Evolutionary conservation across 2,888 invertebrate species (phyloP).

Genomic region (Stenodera caucasica): DNA sequence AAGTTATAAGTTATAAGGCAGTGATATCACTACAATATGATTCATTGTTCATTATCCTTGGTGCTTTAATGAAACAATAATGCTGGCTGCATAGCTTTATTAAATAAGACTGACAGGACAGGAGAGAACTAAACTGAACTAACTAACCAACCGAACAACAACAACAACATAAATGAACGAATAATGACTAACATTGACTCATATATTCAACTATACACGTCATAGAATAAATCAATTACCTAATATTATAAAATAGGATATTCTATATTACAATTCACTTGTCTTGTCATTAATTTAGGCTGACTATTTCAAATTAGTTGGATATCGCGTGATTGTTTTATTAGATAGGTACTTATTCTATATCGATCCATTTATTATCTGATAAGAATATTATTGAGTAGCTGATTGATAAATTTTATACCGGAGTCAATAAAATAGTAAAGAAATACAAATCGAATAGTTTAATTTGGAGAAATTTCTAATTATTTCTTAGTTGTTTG

Average conservation of each 20-base stretch:
- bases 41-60: conserved; percentile 30
- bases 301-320: background rate
- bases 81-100: conserved; percentile 23
- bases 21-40: conserved; percentile 34
- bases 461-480: no score
- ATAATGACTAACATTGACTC: conserved; percentile 21
- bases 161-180: background rate
- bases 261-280: conserved; percentile 16
- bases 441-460: no score
- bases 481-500: no score
- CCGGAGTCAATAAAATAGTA: no score
- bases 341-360: background rate
- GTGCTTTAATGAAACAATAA: conserved; percentile 24
- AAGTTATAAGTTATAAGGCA: conserved; percentile 32
- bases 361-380: no score
- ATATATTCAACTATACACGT: no score
- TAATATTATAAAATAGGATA: conserved; percentile 22
- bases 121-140: no score
- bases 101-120: conserved; percentile 19
- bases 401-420: no score
- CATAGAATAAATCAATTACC: conserved; percentile 18
- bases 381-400: no score
- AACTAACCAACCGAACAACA: background rate
- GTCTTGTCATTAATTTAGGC: background rate
- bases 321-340: conserved; percentile 14